Conservation (phyloP, 1,140 invertebrate species). For the Rhizoglyphus robini region DNA sequence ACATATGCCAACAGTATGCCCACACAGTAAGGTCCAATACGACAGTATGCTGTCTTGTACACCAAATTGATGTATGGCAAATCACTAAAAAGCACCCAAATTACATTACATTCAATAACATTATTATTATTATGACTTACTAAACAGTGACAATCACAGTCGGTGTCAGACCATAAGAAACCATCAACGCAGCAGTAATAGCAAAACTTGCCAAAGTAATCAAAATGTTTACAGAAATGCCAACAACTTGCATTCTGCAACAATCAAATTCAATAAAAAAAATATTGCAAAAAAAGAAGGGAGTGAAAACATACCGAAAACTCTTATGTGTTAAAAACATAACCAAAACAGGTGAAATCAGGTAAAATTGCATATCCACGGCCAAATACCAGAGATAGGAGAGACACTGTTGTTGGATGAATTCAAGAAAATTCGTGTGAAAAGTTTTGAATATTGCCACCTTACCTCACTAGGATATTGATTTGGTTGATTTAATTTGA, state of each 20-base stretch:
- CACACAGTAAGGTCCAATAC: conserved; percentile 20
- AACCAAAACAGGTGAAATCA: conserved; percentile 11
- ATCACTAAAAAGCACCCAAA: conserved; percentile 10
- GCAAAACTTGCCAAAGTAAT: conserved; percentile 2
- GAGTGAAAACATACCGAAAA: no score
- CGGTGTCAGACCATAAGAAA: conserved; percentile 3
- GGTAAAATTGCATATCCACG: conserved; percentile 17
- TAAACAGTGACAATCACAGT: conserved; percentile 9
- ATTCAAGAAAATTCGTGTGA: background rate
- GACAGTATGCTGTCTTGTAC: conserved; percentile 19
- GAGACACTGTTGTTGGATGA: background rate
- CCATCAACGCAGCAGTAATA: conserved; percentile 5
- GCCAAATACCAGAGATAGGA: conserved; percentile 13
- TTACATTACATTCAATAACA: no score
- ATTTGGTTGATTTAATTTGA: background rate
- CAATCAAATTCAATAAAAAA: background rate
- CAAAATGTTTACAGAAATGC: background rate
- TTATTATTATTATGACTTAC: no score
- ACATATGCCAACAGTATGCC: conserved; percentile 15
- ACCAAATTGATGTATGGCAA: conserved; percentile 10
- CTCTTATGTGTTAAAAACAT: background rate
- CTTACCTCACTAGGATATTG: background rate
- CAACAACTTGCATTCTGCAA: conserved; percentile 2
- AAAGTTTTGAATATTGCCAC: background rate
- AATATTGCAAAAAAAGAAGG: no score